phyloP scores from a whole-genome alignment of 2,888 invertebrate genomes.

The Carterocephalus palaemon region DNA sequence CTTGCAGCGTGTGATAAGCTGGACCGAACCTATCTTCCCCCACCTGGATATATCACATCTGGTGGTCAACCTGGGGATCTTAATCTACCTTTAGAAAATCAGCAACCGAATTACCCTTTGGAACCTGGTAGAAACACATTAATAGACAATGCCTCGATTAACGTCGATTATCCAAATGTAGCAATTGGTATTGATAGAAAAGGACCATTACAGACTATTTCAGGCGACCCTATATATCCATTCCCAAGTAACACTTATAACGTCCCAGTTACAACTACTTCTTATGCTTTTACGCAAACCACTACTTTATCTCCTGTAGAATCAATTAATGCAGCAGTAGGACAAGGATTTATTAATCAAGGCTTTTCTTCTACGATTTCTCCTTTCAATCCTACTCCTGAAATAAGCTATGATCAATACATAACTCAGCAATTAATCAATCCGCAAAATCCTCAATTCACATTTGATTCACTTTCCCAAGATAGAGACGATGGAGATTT shows the following conservation, averaged over 20 bases:
- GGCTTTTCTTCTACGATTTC: neutral
- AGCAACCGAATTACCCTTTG: constrained; percentile 35
- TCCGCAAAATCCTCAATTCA: neutral
- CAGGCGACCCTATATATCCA: neutral
- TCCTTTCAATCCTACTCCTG: neutral
- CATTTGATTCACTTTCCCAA: neutral
- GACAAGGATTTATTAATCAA: neutral
- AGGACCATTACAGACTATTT: constrained; percentile 18
- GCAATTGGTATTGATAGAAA: constrained; percentile 37
- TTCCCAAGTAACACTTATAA: constrained; percentile 1
- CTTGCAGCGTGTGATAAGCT: constrained; percentile 51
- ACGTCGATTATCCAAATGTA: constrained; percentile 15
- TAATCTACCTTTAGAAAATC: constrained; percentile 47
- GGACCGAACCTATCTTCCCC: constrained; percentile 59
- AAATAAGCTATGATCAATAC: neutral
- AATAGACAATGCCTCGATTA: neutral
- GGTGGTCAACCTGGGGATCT: constrained; percentile 51
- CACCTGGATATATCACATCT: constrained; percentile 52
- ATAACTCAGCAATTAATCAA: neutral
- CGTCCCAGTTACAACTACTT: constrained; percentile 1
- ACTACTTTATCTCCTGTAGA: constrained; percentile 6
- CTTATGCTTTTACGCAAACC: neutral
- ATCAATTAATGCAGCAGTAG: neutral
- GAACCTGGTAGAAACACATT: neutral
- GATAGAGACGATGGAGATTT: no score